Conservation (phyloP, 2,113 vertebrate species). For the Herpetotheres cachinnans region DNA sequence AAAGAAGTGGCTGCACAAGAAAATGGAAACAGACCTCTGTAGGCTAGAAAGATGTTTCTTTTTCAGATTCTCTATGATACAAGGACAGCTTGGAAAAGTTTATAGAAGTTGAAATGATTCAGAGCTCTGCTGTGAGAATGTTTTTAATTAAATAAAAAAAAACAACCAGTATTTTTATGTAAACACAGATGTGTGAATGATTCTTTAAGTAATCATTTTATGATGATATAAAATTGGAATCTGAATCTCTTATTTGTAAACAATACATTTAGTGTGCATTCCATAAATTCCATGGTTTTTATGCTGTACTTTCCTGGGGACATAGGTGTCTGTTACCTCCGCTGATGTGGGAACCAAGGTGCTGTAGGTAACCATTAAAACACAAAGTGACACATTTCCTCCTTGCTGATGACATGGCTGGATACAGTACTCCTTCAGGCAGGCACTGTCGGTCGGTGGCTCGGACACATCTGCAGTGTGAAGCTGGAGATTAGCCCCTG, state of each 20-base stretch:
- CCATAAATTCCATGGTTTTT: not conserved
- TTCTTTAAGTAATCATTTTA: not conserved
- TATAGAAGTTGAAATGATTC: not conserved
- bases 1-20: not conserved
- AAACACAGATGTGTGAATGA: not conserved
- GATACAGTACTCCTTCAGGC: rapidly evolving
- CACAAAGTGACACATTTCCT: not conserved
- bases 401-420: not conserved
- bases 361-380: not conserved
- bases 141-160: not conserved
- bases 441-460: not conserved
- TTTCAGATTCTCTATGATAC: not conserved
- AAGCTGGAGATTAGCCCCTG: not conserved
- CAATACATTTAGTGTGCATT: not conserved
- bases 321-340: not conserved
- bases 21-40: not conserved
- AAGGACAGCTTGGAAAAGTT: not conserved
- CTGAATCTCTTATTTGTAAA: not conserved
- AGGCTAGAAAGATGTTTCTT: not conserved
- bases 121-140: not conserved
- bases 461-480: rapidly evolving
- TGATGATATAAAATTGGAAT: not conserved
- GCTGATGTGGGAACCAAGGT: not conserved
- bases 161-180: not conserved
- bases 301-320: not conserved